Evolutionary conservation across 2,113 vertebrate genomes (phyloP).

Genomic region (Oreochromis tanganicae): DNA sequence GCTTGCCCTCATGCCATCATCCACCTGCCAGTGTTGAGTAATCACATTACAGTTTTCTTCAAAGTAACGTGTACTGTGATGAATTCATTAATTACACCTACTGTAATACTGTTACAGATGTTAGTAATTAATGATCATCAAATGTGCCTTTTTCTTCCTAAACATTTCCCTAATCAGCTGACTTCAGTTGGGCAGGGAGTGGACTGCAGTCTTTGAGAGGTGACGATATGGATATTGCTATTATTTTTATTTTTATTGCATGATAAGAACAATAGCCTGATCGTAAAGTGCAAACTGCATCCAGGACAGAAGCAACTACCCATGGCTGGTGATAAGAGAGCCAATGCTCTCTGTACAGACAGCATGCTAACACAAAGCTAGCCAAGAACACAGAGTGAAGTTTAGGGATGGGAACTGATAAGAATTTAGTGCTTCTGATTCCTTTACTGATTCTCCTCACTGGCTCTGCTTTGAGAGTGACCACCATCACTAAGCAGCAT

Average conservation of each 20-base stretch:
- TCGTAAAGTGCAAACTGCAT: background rate
- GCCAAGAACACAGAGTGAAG: background rate
- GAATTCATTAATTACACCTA: background rate
- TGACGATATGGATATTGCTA: background rate
- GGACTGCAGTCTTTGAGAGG: background rate
- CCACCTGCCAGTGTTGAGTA: background rate
- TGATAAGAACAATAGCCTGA: background rate
- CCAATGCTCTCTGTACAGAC: background rate
- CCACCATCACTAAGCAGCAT: background rate
- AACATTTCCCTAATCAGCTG: background rate
- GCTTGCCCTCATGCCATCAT: background rate
- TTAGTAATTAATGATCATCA: background rate
- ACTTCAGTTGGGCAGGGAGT: background rate
- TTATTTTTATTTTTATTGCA: background rate
- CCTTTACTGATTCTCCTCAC: background rate
- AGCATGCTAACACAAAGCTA: background rate
- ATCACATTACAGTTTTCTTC: background rate
- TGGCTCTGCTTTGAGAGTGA: background rate
- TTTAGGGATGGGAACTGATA: background rate
- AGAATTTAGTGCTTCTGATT: background rate
- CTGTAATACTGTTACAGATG: background rate
- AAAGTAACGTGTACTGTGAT: background rate
- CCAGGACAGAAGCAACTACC: background rate
- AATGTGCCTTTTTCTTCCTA: background rate
- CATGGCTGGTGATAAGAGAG: background rate